Evolutionary conservation across 2,113 vertebrate species (phyloP).

Genomic region (Fulmarus glacialis): DNA sequence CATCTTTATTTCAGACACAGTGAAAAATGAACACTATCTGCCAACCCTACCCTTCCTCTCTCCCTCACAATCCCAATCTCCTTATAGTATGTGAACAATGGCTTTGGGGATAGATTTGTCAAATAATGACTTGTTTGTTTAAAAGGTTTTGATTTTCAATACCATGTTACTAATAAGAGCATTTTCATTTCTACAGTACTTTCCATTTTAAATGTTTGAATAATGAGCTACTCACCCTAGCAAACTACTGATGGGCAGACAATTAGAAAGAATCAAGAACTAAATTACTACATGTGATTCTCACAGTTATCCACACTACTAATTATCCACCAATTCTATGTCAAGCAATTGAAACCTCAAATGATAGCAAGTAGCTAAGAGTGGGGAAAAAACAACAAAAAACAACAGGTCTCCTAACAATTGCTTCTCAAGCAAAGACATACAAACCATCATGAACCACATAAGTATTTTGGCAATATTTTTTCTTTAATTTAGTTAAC

Average conservation of each 20-base stretch:
- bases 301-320: slow-evolving; percentile 39
- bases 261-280: slow-evolving; percentile 45
- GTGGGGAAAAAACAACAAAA: not conserved
- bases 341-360: slow-evolving; percentile 36
- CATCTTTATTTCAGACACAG: not conserved
- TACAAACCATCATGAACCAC: not conserved
- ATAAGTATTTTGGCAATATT: not conserved
- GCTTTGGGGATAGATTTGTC: not conserved
- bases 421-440: not conserved
- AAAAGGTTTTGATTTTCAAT: not conserved
- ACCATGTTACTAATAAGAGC: not conserved
- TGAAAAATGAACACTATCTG: not conserved
- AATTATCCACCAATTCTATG: slow-evolving; percentile 46
- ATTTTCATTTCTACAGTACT: slow-evolving; percentile 6
- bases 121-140: not conserved
- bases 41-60: not conserved
- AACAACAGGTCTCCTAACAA: not conserved
- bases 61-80: not conserved
- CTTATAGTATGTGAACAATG: not conserved
- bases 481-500: not conserved
- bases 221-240: slow-evolving; percentile 11
- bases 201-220: not conserved
- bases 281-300: slow-evolving; percentile 49
- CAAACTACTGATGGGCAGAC: slow-evolving; percentile 17
- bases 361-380: slow-evolving; percentile 6